Conservation (phyloP, 2,113 vertebrate species). For the Cyphomyrus discorhynchus region DNA sequence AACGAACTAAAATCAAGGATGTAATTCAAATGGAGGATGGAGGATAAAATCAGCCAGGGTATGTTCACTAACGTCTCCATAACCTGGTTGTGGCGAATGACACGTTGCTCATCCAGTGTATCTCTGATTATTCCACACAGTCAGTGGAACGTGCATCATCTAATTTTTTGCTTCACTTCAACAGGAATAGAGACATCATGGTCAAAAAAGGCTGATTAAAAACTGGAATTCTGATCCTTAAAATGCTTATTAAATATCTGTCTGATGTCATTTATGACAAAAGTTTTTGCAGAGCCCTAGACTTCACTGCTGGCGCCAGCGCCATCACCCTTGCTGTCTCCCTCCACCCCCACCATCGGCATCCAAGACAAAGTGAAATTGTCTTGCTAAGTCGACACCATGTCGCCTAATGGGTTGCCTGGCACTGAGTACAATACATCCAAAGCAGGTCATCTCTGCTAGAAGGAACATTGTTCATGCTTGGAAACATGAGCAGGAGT, state of each 20-base stretch:
- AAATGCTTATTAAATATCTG: background rate
- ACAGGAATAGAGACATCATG: background rate
- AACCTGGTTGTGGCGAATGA: background rate
- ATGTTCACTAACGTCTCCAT: background rate
- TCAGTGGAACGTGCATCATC: no score
- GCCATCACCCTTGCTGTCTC: background rate
- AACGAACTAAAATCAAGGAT: background rate
- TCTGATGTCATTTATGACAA: background rate
- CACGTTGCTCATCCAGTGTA: background rate
- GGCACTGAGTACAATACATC: background rate
- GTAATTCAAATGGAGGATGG: background rate
- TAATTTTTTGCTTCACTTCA: background rate
- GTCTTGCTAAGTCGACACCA: background rate
- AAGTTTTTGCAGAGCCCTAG: background rate
- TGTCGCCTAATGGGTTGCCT: background rate
- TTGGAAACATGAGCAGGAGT: background rate
- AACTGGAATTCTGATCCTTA: background rate
- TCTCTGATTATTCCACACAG: background rate
- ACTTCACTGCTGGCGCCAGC: background rate
- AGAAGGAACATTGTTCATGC: background rate
- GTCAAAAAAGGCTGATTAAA: background rate
- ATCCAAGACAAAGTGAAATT: background rate
- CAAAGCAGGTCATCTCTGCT: background rate
- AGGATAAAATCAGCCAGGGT: background rate
- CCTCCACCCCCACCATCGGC: background rate